Evolutionary conservation across 2,888 invertebrate genomes (phyloP).

Genomic region (Tineola bisselliella): DNA sequence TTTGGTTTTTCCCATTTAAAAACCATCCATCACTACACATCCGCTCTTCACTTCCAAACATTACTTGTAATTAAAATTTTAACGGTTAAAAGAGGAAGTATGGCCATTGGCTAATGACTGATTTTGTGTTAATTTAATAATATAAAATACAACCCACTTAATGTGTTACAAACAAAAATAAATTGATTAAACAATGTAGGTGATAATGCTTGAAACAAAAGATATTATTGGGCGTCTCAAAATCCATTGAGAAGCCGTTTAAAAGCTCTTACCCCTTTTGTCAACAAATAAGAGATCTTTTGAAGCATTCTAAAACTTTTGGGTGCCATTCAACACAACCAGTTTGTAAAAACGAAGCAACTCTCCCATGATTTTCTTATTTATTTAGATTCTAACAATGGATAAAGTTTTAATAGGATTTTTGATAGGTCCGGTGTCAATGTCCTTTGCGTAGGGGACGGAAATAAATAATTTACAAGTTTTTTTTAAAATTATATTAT

Average conservation of each 20-base stretch:
- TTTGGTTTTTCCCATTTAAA: too few species aligned
- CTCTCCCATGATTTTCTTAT: neutral
- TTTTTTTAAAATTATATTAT: too few species aligned
- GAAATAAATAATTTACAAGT: too few species aligned
- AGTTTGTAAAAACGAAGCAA: slow-evolving; percentile 1
- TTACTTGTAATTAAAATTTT: too few species aligned
- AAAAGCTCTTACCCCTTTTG: neutral
- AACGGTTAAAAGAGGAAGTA: too few species aligned
- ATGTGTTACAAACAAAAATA: neutral
- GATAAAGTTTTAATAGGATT: neutral
- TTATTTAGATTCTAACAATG: neutral
- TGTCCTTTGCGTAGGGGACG: neutral
- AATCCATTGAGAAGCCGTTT: neutral
- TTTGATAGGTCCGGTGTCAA: neutral
- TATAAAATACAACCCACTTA: neutral
- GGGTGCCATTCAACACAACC: neutral
- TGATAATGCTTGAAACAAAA: neutral
- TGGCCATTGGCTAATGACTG: too few species aligned
- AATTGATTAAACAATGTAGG: neutral
- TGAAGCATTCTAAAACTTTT: slow-evolving; percentile 1
- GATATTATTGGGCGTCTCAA: slow-evolving; percentile 1
- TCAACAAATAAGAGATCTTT: slow-evolving; percentile 2
- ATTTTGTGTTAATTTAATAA: too few species aligned
- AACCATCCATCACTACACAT: too few species aligned
- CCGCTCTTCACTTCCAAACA: too few species aligned